These are phyloP conservation scores for Phaetusa simplex DNA, from an alignment of 2,113 vertebrate species.

Conservation along the genomic window DNA sequence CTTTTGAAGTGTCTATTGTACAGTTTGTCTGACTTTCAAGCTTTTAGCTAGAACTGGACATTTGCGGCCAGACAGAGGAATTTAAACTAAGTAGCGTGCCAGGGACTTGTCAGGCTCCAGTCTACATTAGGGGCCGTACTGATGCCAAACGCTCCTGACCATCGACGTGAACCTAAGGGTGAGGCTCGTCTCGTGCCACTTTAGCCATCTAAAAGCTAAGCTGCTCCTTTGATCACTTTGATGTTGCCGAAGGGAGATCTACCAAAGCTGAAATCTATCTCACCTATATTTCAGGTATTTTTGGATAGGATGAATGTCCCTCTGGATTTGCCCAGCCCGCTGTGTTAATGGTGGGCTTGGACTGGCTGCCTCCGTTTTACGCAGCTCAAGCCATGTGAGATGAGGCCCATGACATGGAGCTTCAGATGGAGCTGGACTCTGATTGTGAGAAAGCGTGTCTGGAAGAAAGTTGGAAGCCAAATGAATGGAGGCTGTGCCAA, in stretches of 20 bases:
- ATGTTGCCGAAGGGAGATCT: neutral
- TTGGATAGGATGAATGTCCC: neutral
- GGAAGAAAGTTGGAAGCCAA: neutral
- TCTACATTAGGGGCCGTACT: neutral
- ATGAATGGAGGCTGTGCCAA: neutral
- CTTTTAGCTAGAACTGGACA: conserved; percentile 18
- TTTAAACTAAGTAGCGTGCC: neutral
- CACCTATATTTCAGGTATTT: neutral
- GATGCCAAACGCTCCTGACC: neutral
- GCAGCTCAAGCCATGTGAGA: neutral
- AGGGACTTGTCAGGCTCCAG: neutral
- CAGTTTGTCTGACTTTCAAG: conserved; percentile 15
- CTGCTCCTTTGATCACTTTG: neutral
- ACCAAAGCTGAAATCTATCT: neutral
- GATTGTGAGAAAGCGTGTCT: neutral
- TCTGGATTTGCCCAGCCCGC: neutral
- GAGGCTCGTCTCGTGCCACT: neutral
- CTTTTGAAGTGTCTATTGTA: conserved; percentile 1
- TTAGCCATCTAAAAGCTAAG: neutral
- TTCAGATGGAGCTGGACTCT: neutral
- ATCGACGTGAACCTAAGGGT: neutral
- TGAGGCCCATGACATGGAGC: neutral
- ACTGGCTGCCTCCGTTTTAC: neutral
- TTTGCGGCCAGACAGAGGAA: neutral
- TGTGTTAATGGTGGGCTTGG: neutral